Evolutionary conservation across 2,888 invertebrate genomes (phyloP), one percentile per base, ranked within the genome.

Genomic region (Carterocephalus palaemon): DNA sequence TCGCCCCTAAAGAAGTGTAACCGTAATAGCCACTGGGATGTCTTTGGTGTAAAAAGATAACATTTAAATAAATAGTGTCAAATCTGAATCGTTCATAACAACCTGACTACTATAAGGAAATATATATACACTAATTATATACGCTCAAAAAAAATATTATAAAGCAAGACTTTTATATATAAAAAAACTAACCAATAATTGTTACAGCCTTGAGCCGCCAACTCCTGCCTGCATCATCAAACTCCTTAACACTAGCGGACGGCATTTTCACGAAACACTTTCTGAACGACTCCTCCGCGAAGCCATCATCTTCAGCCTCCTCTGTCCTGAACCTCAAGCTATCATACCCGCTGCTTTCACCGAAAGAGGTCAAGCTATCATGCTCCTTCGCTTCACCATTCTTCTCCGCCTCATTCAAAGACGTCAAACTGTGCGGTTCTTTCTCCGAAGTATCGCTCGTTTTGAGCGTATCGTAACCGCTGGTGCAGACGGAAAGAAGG

Each of bases 271-370:
- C 72, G 20, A 88, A 75, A 48, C 68, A 80, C 62, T 83, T 87
- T 58, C 77, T 80, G 43, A 88, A 85, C 45, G 70, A 57, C 20
- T 86, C 80, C 51, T 87, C 82, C 1, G 80, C 75, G 49, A 73
- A 83, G 1, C 77, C 81, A 26, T 83, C 83, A 47, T 71, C 62
- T 1, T 85, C 80, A 19, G 84, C 88, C 0, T 89, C 89, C 12
- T 90, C 90, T 1, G 89, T 85, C 1, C 91, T 81, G 67, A 89
- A 88, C 62, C 87, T 89, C 50, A 93, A 90, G 61, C 93, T 93
- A 61, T 93, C 93, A 61, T 93, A 93, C 3, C 93, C 95, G 63
- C 92, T 92, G 62, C 94, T 94, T 56, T 94, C 93, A 0, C 92
- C 93, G 16, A 91, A 83, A 7, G 92, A 93, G 50, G 90, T 88